Evolutionary conservation across 92 coral and sea anemone genomes (phyloP).

Genomic region (Desmophyllum pertusum): DNA sequence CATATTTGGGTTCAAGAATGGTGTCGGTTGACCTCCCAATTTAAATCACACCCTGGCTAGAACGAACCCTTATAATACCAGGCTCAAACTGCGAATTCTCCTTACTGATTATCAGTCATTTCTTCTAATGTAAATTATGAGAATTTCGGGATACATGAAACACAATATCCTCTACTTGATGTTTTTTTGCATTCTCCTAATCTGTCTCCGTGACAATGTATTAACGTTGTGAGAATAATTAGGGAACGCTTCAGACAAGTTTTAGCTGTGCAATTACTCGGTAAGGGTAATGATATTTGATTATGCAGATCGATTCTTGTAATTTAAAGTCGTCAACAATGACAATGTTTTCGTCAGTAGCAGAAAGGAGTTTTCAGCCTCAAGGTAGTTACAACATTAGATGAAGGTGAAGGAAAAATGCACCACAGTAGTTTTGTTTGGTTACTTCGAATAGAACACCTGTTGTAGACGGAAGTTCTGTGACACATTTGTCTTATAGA

Average conservation of each 20-base stretch:
- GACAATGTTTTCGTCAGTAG: background rate
- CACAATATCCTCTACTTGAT: background rate
- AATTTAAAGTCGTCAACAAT: background rate
- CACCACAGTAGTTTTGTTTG: constrained; percentile 1
- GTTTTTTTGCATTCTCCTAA: background rate
- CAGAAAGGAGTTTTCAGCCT: background rate
- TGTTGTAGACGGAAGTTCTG: background rate
- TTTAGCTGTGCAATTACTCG: background rate
- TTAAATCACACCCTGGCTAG: background rate
- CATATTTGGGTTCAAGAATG: background rate
- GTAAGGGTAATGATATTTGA: background rate
- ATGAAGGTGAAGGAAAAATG: background rate
- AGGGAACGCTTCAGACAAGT: background rate
- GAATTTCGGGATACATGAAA: background rate
- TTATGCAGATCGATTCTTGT: background rate
- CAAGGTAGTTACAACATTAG: background rate
- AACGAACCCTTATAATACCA: background rate
- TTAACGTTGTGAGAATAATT: background rate
- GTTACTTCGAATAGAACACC: constrained; percentile 15
- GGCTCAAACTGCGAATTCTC: background rate
- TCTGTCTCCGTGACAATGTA: background rate
- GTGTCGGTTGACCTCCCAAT: background rate
- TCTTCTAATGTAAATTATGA: background rate
- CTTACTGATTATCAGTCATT: background rate
- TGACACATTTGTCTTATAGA: background rate